Conservation (phyloP, 2,797 vertebrate genomes). For the Galago senegalensis region DNA sequence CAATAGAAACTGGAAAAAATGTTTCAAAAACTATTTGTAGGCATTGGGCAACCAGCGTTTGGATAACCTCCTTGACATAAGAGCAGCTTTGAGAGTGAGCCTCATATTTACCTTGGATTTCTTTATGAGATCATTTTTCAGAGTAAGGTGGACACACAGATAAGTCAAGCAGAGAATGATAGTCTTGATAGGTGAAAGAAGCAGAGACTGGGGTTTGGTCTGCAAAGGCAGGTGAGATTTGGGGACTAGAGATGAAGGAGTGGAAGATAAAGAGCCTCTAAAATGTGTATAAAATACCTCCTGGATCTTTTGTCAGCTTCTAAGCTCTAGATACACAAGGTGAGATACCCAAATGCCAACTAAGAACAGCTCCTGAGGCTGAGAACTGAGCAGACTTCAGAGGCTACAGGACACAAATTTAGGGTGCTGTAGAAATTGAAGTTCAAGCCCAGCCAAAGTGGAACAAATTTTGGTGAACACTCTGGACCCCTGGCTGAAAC, state of each 20-base stretch:
- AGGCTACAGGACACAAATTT: neutral
- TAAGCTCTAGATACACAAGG: neutral
- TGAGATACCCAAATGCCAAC: neutral
- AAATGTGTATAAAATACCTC: neutral
- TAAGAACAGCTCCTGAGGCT: neutral
- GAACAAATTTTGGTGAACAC: neutral
- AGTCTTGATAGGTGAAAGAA: neutral
- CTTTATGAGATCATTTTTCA: slow-evolving; percentile 24
- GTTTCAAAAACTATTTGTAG: neutral
- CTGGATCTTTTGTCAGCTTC: neutral
- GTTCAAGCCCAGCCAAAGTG: neutral
- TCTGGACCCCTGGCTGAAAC: neutral
- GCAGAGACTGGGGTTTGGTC: neutral
- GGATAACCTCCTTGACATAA: slow-evolving; percentile 46
- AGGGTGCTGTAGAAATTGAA: neutral
- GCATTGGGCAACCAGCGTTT: neutral
- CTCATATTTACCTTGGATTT: neutral
- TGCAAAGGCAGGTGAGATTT: slow-evolving; percentile 33
- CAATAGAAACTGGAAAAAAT: slow-evolving; percentile 34
- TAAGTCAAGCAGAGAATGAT: neutral
- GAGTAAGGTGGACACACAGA: neutral
- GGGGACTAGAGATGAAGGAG: neutral
- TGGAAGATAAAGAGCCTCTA: neutral
- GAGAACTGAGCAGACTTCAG: neutral
- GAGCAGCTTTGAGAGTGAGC: neutral